Conservation (phyloP, 2,888 invertebrate species). For the Sarcophaga caerulescens region DNA sequence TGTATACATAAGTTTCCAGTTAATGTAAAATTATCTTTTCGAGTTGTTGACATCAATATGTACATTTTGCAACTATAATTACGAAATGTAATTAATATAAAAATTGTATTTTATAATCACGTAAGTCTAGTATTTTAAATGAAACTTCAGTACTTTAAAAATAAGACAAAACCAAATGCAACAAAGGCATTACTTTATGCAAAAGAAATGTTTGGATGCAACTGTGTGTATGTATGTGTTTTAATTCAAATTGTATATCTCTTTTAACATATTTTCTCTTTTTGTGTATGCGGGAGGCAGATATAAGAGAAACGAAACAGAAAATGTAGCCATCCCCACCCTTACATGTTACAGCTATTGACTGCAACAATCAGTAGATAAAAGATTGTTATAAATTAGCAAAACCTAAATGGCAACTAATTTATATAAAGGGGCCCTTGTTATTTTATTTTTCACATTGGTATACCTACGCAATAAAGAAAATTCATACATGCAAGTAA, state of each 20-base stretch:
- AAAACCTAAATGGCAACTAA: too few relatives aligned
- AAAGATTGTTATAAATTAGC: too few relatives aligned
- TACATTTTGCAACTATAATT: not conserved
- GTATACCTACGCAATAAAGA: too few relatives aligned
- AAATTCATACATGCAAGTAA: too few relatives aligned
- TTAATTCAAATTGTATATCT: not conserved
- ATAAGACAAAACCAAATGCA: not conserved
- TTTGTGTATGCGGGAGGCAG: not conserved
- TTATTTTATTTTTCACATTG: too few relatives aligned
- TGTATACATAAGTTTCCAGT: not conserved
- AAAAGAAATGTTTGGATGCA: too few relatives aligned
- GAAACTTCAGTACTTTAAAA: too few relatives aligned
- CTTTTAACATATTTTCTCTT: not conserved
- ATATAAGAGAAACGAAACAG: not conserved
- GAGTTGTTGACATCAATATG: not conserved
- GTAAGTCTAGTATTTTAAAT: too few relatives aligned
- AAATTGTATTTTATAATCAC: too few relatives aligned
- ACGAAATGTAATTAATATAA: too few relatives aligned
- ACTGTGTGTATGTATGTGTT: not conserved
- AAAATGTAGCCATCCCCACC: not conserved
- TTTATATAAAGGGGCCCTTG: too few relatives aligned
- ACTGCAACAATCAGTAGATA: not conserved
- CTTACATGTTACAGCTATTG: not conserved
- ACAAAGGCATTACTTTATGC: not conserved
- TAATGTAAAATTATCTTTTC: not conserved